Percentiles rank a stretch among this genome's conserved stretches.
Conservation (phyloP, 2,888 invertebrate genomes). For the Griposia aprilina region DNA sequence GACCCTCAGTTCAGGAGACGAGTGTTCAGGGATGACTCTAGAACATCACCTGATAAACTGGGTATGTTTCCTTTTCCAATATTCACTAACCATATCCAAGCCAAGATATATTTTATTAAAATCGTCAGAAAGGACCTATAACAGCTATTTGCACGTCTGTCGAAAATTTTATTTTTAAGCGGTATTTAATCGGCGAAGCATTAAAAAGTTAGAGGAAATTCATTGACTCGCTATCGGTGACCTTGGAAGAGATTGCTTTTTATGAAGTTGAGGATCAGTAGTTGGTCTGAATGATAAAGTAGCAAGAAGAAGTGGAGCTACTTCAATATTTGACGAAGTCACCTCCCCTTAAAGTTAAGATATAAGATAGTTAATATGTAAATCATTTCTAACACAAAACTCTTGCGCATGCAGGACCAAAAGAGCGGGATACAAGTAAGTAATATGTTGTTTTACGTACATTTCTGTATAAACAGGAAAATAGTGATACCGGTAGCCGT, state of each 20-base stretch:
- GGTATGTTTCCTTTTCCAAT: constrained; percentile 77
- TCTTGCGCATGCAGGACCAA: constrained; percentile 91
- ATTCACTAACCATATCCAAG: background rate
- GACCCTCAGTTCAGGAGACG: constrained; percentile 92
- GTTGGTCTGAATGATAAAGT: background rate
- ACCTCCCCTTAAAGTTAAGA: background rate
- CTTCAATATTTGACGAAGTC: background rate
- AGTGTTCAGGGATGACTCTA: constrained; percentile 91
- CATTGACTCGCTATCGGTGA: background rate
- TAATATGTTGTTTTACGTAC: constrained; percentile 67
- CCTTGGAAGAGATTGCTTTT: background rate
- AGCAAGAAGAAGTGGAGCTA: background rate
- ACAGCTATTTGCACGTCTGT: background rate
- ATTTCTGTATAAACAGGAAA: constrained; percentile 60
- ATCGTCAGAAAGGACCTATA: background rate
- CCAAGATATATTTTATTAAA: background rate
- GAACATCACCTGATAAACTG: constrained; percentile 86
- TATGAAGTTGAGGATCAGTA: background rate
- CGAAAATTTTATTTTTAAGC: background rate
- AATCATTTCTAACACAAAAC: constrained; percentile 48
- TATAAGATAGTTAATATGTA: constrained; percentile 7
- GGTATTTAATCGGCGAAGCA: background rate
- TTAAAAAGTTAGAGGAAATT: background rate
- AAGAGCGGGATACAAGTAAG: constrained; percentile 95
- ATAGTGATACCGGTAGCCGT: constrained; percentile 39